Evolutionary conservation across 2,113 vertebrate genomes (phyloP).

Genomic region (Phainopepla nitens): DNA sequence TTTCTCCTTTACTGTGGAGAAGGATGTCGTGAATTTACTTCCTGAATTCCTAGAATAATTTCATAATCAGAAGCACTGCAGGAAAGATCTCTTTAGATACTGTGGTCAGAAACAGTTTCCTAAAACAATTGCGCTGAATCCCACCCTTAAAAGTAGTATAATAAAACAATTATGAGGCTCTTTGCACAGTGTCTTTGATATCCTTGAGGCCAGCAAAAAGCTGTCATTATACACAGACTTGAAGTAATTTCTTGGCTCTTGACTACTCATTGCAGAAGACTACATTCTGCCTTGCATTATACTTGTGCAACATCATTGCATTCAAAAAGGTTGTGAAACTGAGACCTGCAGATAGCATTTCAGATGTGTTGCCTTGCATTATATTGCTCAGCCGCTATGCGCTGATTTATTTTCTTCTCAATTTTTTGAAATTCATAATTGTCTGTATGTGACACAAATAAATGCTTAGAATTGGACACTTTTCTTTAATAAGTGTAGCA

Average conservation of each 20-base stretch:
- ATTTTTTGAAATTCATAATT: background rate
- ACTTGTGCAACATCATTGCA: background rate
- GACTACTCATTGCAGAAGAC: background rate
- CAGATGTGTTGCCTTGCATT: background rate
- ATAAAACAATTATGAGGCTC: background rate
- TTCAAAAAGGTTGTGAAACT: background rate
- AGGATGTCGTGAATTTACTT: background rate
- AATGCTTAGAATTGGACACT: background rate
- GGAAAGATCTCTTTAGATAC: background rate
- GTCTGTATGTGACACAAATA: background rate
- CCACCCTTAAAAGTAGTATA: background rate
- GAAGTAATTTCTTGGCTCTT: background rate
- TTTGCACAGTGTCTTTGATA: background rate
- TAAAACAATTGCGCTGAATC: background rate
- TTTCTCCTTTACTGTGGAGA: background rate
- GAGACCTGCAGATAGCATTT: constrained; percentile 6
- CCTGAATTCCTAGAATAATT: constrained; percentile 26
- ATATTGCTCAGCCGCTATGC: background rate
- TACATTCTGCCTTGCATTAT: background rate
- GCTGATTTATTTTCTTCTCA: background rate
- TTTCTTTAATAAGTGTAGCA: background rate
- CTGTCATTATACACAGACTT: background rate
- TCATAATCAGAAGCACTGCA: background rate
- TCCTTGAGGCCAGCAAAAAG: background rate
- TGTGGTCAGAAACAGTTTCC: background rate